Percentiles rank a stretch among this genome's conserved stretches.
phyloP scores from a whole-genome alignment of 2,797 vertebrate genomes.

The Diplodus sargus region DNA sequence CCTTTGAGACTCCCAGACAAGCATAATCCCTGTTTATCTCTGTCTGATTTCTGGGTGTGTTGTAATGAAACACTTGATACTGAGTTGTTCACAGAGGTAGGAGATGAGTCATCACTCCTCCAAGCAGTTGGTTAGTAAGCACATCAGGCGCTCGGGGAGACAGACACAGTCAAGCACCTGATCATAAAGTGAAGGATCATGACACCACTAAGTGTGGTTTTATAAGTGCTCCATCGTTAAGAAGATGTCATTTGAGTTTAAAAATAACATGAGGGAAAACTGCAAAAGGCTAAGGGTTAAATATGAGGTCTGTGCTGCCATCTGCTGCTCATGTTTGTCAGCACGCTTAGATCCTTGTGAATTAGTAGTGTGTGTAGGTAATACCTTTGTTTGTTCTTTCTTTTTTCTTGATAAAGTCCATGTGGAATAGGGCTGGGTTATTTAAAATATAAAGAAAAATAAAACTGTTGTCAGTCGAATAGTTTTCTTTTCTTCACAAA shows the following conservation, averaged over 20 bases:
- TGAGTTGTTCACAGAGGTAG: slow-evolving; percentile 13
- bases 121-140: slow-evolving; percentile 46
- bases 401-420: neutral
- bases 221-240: slow-evolving; percentile 38
- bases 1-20: slow-evolving; percentile 18
- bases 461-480: neutral
- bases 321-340: slow-evolving; percentile 61
- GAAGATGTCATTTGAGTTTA: slow-evolving; percentile 8
- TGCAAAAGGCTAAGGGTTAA: neutral
- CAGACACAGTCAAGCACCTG: slow-evolving; percentile 41
- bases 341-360: neutral
- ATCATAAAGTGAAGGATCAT: slow-evolving; percentile 50
- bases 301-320: slow-evolving; percentile 70
- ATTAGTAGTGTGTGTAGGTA: neutral
- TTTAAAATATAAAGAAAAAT: neutral
- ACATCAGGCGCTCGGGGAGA: slow-evolving; percentile 38
- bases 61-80: slow-evolving; percentile 33
- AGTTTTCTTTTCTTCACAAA: neutral
- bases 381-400: neutral
- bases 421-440: neutral
- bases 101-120: slow-evolving; percentile 62
- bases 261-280: slow-evolving; percentile 3
- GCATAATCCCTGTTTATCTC: neutral
- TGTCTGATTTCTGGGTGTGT: slow-evolving; percentile 1
- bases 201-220: slow-evolving; percentile 46